phyloP scores from a whole-genome alignment of 1,140 invertebrate species.

The Carcinoscorpius rotundicauda region DNA sequence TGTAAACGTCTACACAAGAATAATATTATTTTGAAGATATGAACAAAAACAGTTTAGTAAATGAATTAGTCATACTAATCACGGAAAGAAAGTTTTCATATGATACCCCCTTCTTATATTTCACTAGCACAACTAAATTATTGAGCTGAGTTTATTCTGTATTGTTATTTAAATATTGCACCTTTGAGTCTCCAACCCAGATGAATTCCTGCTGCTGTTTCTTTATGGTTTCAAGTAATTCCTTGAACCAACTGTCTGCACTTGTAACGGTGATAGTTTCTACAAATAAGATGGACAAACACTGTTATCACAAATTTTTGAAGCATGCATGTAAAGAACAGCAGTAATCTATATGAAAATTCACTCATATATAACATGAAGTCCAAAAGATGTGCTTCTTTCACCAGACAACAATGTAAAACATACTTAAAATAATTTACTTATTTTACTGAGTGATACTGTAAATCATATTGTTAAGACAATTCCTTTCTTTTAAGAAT shows the following conservation, averaged over 20 bases:
- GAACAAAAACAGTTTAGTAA: no score
- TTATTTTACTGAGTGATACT: no score
- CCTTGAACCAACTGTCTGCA: slow-evolving; percentile 84
- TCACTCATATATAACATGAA: no score
- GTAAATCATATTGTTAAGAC: no score
- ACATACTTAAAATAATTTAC: no score
- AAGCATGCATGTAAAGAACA: no score
- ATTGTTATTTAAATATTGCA: not conserved
- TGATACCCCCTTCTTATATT: not conserved
- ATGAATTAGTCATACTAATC: no score
- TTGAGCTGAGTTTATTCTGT: not conserved
- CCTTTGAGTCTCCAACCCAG: slow-evolving; percentile 93
- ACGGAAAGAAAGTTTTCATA: not conserved
- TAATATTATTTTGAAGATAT: not conserved
- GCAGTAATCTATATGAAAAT: no score
- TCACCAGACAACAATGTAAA: no score
- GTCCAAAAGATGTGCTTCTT: no score
- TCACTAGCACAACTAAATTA: not conserved
- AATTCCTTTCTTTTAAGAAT: no score
- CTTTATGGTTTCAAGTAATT: slow-evolving; percentile 81
- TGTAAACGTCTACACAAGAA: not conserved
- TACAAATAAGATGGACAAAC: not conserved
- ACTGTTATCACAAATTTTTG: no score
- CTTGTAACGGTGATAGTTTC: slow-evolving; percentile 56
- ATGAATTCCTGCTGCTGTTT: slow-evolving; percentile 84